Evolutionary conservation across 2,113 vertebrate species (phyloP), one percentile per base, ranked within the genome.

Genomic region (Noturus placidus): DNA sequence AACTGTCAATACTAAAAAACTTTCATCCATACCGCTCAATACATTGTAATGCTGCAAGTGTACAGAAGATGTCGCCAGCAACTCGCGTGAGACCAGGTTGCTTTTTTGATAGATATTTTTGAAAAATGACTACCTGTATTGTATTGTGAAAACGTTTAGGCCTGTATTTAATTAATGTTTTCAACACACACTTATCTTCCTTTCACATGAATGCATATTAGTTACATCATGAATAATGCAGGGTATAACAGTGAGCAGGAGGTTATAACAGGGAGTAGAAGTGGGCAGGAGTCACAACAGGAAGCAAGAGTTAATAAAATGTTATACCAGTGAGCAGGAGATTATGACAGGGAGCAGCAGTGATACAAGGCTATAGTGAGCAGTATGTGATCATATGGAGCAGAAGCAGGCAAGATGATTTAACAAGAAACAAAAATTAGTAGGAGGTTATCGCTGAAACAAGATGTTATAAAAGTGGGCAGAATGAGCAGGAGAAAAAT

Each of bases 11-110:
- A 38, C 33, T 42, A 61, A 59, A 61, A 59, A 61, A n/a, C 50
- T 38, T 56, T 80, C n/a, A 80, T 22, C 50, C 33, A 27, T 25
- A 38, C 17, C 20, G n/a, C 33, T 81, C 69, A 67, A 30, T 50
- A 52, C 52, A 57, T 57, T 50, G 63, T 27, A 80, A 19, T 84
- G 27, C 25, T 78, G 56, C 20, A 46, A 17, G 8, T 35, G 38
- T 15, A 70, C 22, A 67, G 56, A 74, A 87, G 59, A 77, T 35
- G 80, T 13, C 57, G 38, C 20, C 63, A 83, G 67, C 56, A 76
- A 63, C 69, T 76, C 22, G 19, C 57, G 54, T n/a, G n/a, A 59
- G 8, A 30, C 52, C n/a, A 56, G 50, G 50, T 9, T 33, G 50
- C 77, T 20, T 5, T 4, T 72, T 42, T 11, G 13, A 30, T n/a